Percentiles rank a stretch among this genome's conserved stretches.
Evolutionary conservation across 2,888 invertebrate species (phyloP).

Genomic region (Cheilosia vulpina): DNA sequence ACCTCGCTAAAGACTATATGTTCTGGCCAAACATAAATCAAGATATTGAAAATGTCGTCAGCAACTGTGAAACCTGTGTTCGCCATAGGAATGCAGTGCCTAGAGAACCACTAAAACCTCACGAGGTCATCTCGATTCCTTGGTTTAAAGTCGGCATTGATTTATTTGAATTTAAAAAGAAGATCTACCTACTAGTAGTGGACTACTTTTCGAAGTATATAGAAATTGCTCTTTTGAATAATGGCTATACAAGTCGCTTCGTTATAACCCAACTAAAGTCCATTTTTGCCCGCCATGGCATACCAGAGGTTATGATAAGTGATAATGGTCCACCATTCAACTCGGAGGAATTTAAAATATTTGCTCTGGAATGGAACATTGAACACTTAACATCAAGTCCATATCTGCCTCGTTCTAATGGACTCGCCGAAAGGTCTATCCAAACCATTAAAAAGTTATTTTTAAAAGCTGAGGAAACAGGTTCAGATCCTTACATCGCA

Average conservation of each 20-base stretch:
- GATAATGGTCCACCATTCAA: too few species aligned
- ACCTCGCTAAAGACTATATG: constrained; percentile 57
- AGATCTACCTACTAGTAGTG: too few species aligned
- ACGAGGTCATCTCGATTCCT: constrained; percentile 10
- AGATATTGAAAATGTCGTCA: constrained; percentile 32
- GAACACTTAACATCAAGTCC: too few species aligned
- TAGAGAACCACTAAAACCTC: constrained; percentile 10
- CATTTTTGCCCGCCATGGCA: constrained; percentile 45
- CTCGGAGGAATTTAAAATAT: too few species aligned
- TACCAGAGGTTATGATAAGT: constrained; percentile 50
- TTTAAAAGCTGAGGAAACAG: too few species aligned
- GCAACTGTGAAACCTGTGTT: constrained; percentile 18
- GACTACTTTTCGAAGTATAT: too few species aligned
- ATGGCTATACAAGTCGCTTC: constrained; percentile 6
- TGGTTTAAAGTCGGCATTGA: constrained; percentile 30
- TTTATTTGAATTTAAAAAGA: too few species aligned
- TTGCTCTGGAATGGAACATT: too few species aligned
- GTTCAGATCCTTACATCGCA: too few species aligned
- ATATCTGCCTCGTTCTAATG: too few species aligned
- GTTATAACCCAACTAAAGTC: constrained; percentile 45
- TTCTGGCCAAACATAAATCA: constrained; percentile 35
- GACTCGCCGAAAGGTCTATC: too few species aligned
- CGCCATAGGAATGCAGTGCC: constrained; percentile 25
- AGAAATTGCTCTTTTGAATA: constrained; percentile 23
- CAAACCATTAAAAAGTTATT: too few species aligned